Conservation (phyloP, 2,797 vertebrate species). For the Dendrocincla fuliginosa region DNA sequence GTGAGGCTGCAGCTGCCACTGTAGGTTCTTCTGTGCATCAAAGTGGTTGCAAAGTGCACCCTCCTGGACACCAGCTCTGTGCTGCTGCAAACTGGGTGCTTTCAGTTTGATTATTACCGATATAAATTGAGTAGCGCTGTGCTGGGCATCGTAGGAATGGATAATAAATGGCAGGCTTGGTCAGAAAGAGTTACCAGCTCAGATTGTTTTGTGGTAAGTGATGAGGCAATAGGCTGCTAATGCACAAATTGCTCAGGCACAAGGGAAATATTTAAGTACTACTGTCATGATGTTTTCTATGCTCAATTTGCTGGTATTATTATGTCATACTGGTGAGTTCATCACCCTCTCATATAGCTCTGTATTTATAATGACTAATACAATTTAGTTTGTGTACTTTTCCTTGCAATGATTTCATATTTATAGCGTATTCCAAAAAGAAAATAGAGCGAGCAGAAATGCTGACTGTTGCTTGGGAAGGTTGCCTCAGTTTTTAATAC, state of each 20-base stretch:
- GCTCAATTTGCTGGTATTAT: constrained; percentile 21
- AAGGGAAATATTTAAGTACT: constrained; percentile 31
- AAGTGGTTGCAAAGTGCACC: background rate
- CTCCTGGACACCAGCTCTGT: background rate
- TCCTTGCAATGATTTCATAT: background rate
- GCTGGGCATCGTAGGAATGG: background rate
- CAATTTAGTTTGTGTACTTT: background rate
- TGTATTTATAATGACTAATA: background rate
- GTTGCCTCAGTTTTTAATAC: background rate
- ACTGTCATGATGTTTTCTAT: constrained; percentile 17
- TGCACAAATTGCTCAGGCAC: constrained; percentile 37
- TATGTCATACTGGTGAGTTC: constrained; percentile 35
- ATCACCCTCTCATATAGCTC: background rate
- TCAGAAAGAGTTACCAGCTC: constrained; percentile 3
- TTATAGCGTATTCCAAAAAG: background rate
- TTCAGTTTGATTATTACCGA: background rate
- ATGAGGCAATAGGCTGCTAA: constrained; percentile 54
- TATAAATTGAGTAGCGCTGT: background rate
- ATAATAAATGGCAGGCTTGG: constrained; percentile 31
- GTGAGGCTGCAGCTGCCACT: background rate
- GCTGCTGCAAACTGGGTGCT: background rate
- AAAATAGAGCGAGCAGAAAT: background rate
- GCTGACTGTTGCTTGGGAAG: background rate
- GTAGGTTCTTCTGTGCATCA: background rate
- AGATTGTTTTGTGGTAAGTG: background rate